These are phyloP conservation scores for Oryzias celebensis DNA, from an alignment of 2,113 vertebrate species.

Conservation along the genomic window DNA sequence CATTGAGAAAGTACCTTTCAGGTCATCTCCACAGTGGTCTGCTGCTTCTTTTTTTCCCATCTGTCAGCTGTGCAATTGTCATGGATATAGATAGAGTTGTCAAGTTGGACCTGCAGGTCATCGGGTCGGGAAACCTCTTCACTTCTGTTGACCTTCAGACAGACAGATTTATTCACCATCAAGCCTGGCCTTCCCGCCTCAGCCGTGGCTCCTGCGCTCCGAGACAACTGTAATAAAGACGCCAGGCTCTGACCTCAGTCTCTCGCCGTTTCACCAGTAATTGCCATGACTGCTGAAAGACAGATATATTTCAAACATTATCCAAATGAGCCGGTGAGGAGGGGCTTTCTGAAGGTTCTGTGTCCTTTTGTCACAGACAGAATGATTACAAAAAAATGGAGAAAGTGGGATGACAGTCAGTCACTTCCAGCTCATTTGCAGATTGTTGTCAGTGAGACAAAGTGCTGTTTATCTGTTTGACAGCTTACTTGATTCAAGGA, in stretches of 20 bases:
- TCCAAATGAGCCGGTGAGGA: conserved; percentile 58
- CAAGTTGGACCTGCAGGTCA: conserved; percentile 67
- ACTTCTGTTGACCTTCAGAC: conserved; percentile 79
- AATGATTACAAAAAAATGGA: background rate
- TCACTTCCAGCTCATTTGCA: conserved; percentile 72
- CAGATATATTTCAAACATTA: conserved; percentile 41
- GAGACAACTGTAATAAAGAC: conserved; percentile 64
- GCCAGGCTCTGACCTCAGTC: conserved; percentile 59
- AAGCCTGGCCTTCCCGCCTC: conserved; percentile 34
- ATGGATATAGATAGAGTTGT: conserved; percentile 75
- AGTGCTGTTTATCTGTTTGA: conserved; percentile 74
- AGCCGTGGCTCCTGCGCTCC: conserved; percentile 32
- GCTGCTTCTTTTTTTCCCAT: conserved; percentile 55
- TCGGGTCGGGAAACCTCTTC: conserved; percentile 70
- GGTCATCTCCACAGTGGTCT: conserved; percentile 39
- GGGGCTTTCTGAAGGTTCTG: conserved; percentile 51
- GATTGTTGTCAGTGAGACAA: conserved; percentile 71
- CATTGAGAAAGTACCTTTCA: conserved; percentile 26
- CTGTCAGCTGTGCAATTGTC: conserved; percentile 58
- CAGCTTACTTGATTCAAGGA: conserved; percentile 80
- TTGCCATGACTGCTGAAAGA: conserved; percentile 59
- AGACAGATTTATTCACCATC: conserved; percentile 78
- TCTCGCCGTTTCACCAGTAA: conserved; percentile 61
- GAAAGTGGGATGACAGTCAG: conserved; percentile 58
- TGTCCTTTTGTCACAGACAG: conserved; percentile 47